These are phyloP conservation scores for Calcarius lapponicus DNA, from an alignment of 2,797 vertebrate genomes.

Conservation along the genomic window DNA sequence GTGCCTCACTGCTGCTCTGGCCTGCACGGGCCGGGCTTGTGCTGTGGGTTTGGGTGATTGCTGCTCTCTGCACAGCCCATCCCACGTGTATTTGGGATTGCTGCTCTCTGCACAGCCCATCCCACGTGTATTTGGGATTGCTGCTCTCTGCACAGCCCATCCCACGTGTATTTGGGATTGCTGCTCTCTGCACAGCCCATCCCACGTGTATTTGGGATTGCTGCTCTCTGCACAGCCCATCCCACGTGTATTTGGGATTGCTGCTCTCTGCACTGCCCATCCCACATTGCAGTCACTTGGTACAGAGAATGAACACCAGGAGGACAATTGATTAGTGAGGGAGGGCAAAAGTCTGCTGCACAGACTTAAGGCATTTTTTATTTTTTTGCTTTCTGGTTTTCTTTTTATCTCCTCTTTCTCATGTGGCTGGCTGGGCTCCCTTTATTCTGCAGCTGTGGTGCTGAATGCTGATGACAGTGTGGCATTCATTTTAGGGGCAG, in stretches of 20 bases:
- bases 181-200: too few species aligned
- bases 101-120: too few species aligned
- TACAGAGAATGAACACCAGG: neutral
- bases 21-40: neutral
- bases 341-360: constrained; percentile 61
- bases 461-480: constrained; percentile 76
- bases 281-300: neutral
- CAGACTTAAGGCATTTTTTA: constrained; percentile 74
- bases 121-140: too few species aligned
- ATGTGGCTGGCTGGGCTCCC: constrained; percentile 54
- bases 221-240: too few species aligned
- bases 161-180: too few species aligned
- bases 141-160: neutral
- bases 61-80: neutral
- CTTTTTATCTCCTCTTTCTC: constrained; percentile 75
- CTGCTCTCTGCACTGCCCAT: neutral
- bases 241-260: too few species aligned
- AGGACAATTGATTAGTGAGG: constrained; percentile 62
- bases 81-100: neutral
- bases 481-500: constrained; percentile 42
- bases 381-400: constrained; percentile 68
- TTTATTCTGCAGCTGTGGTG: constrained; percentile 54
- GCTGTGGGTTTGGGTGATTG: neutral
- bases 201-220: too few species aligned
- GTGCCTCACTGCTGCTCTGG: neutral